Percentiles rank a stretch among this genome's conserved stretches.
These are phyloP conservation scores for Hippocampus zosterae DNA, from an alignment of 2,113 vertebrate species.

Conservation along the genomic window DNA sequence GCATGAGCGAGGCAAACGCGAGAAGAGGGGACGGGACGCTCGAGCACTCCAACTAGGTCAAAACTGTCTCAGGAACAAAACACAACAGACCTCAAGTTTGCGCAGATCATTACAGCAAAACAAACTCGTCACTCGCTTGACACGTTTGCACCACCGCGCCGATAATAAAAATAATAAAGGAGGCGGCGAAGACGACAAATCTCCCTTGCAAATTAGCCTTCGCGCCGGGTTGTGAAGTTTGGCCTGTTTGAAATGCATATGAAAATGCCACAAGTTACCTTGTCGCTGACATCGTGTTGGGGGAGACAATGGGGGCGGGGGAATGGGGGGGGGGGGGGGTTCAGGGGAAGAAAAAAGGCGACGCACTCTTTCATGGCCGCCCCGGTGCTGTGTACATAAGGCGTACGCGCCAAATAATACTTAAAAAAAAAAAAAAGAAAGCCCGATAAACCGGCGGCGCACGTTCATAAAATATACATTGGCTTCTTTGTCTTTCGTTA, in stretches of 20 bases:
- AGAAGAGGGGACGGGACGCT: constrained; percentile 67
- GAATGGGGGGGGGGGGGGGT: neutral
- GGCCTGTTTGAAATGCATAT: constrained; percentile 91
- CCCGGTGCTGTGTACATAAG: constrained; percentile 70
- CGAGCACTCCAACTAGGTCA: constrained; percentile 77
- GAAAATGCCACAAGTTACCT: constrained; percentile 94
- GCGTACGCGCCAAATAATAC: constrained; percentile 34
- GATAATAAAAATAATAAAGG: constrained; percentile 63
- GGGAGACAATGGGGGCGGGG: neutral
- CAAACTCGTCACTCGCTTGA: constrained; percentile 80
- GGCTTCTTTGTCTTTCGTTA: constrained; percentile 73
- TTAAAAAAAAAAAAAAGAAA: constrained; percentile 31
- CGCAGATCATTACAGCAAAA: constrained; percentile 80
- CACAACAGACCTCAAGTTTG: constrained; percentile 78
- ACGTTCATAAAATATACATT: constrained; percentile 85
- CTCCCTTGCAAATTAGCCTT: constrained; percentile 83
- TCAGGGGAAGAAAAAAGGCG: constrained; percentile 90
- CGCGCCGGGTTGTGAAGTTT: constrained; percentile 85
- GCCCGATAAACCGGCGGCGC: constrained; percentile 91
- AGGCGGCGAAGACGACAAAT: constrained; percentile 41
- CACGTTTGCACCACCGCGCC: constrained; percentile 68
- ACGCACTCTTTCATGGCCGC: constrained; percentile 82
- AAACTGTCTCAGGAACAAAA: constrained; percentile 75
- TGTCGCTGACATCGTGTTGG: constrained; percentile 99
- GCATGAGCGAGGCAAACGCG: constrained; percentile 69